Evolutionary conservation across 2,113 vertebrate genomes (phyloP).

Genomic region (Athene noctua): DNA sequence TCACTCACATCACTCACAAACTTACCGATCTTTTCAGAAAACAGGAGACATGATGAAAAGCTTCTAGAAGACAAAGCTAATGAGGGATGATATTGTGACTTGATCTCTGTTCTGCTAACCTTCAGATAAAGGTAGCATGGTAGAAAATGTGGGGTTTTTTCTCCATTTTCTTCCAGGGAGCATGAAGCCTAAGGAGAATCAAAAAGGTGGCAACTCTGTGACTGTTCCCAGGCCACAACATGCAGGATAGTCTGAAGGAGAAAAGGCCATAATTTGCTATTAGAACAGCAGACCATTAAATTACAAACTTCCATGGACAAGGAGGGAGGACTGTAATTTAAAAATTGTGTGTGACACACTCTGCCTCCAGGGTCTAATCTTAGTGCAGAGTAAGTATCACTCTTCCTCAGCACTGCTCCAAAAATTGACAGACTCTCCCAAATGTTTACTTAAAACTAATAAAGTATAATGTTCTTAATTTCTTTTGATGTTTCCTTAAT

Average conservation of each 20-base stretch:
- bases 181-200: neutral
- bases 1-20: neutral
- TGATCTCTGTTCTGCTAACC: neutral
- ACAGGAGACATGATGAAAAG: neutral
- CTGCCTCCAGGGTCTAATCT: neutral
- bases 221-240: neutral
- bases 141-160: neutral
- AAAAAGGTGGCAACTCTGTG: rapidly evolving
- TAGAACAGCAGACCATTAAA: neutral
- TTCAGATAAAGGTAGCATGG: neutral
- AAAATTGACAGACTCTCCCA: neutral
- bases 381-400: neutral
- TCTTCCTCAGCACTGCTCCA: neutral
- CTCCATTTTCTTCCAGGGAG: neutral
- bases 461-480: neutral
- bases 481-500: neutral
- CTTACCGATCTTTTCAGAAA: neutral
- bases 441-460: neutral
- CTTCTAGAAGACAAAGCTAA: neutral
- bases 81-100: neutral
- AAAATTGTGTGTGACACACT: neutral
- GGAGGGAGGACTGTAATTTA: neutral
- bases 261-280: neutral
- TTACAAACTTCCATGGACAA: neutral
- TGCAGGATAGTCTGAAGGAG: neutral